Base-by-base conservation (phyloP, 2,888 invertebrate genomes). In the Gerris lacustris region DNA sequence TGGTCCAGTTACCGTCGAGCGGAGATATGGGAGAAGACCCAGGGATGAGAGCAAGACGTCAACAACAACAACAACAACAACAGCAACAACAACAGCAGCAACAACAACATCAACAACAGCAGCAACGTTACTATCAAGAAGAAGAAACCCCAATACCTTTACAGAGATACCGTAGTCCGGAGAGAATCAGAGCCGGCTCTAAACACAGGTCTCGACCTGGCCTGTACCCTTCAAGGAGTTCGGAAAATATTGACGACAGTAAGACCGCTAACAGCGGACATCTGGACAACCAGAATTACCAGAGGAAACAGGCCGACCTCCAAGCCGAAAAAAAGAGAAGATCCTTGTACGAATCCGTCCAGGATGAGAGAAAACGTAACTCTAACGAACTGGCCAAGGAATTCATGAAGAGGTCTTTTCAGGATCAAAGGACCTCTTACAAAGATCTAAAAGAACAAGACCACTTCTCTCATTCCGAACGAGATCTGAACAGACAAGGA, bases 401-500 rank as follows among this genome's bases (percentile, higher is more conserved):
- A 74, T 77, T 83, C 69, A 82, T 82, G 73, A 77, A 82, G 11
- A 76, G 82, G 44, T 81, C 82, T 0, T 82, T 82, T 75, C 77
- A 82, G 75, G 82, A 82, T 44, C 76, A 84, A 5, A 72, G 70
- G 63, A 64, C 66, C 7, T 45, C 45, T 69, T 85, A 84, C 76
- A 82, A 82, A 69, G 85, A 85, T 75, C 78, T 84, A 68, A 82
- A 83, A 43, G 84, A 84, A 64, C 81, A 82, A 75, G 84, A 84
- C 73, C 80, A 85, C 76, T 84, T 83, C 76, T 84, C 83, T 5
- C 84, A 83, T 2, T 76, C 83, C 66, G 84, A 84, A 76, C 81
- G 83, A 15, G 84, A 85, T 47, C 79, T 79, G 6, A 81, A 82
- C 66, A 75, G 80, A 44, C 73, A 72, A n/a, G 67, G 18, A 66